A percentile compares a stretch with the other conserved stretches of the same genome.
Evolutionary conservation across 2,888 invertebrate species (phyloP).

Genomic region (Drosophila mettleri): DNA sequence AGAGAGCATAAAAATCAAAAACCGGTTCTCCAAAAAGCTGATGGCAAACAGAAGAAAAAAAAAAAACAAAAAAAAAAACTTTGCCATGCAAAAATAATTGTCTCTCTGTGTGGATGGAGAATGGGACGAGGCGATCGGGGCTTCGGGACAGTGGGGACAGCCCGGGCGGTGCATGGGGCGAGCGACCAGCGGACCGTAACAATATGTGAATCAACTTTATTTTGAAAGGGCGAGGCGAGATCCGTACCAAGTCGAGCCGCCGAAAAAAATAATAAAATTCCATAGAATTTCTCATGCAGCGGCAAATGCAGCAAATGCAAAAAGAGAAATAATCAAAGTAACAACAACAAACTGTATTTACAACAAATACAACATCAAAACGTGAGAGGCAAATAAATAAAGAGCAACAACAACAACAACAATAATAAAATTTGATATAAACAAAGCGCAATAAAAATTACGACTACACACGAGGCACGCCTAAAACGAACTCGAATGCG

Average conservation of each 20-base stretch:
- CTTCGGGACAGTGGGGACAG: no score
- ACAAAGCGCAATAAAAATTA: constrained; percentile 66
- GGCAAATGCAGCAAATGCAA: constrained; percentile 59
- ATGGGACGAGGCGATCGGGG: background rate
- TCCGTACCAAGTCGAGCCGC: constrained; percentile 11
- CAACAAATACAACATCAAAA: constrained; percentile 21
- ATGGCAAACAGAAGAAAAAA: constrained; percentile 9
- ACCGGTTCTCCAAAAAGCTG: constrained; percentile 30
- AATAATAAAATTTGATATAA: constrained; percentile 47
- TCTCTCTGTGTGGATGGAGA: constrained; percentile 26
- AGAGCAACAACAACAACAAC: constrained; percentile 16
- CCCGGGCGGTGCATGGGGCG: background rate
- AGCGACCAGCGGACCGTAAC: background rate
- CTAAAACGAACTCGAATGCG: background rate
- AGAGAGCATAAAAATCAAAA: constrained; percentile 24
- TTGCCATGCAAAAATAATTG: constrained; percentile 51
- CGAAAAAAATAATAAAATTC: constrained; percentile 34
- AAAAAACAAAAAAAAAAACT: constrained; percentile 12
- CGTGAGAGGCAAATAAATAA: constrained; percentile 57
- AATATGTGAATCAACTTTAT: constrained; percentile 63
- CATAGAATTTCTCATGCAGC: constrained; percentile 61
- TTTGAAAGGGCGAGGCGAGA: constrained; percentile 14
- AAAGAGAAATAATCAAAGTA: constrained; percentile 34
- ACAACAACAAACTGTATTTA: constrained; percentile 13
- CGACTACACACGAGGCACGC: constrained; percentile 9